Base-by-base conservation (phyloP, 2,888 invertebrate genomes). In the Liopterus haemorrhoidalis region DNA sequence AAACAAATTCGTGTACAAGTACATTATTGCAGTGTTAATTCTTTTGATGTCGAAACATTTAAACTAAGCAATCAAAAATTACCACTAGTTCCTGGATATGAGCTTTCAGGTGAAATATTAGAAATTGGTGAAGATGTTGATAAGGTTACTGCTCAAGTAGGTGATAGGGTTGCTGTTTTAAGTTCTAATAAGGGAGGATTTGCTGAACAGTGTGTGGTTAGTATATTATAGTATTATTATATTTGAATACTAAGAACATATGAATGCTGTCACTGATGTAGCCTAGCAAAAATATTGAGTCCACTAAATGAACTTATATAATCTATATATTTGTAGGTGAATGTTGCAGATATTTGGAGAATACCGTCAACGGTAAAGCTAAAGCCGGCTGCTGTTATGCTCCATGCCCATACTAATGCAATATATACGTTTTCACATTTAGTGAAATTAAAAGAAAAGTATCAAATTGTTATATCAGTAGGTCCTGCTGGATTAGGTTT, bases 21-120 rank as follows among this genome's bases (percentile, higher is more conserved):
- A 1, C 70, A 76, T 52, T 75, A 74, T 51, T 78, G 79, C 56
- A 78, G 79, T 41, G 67, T 83, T n/a, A 83, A 82, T 63, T 72
- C 74, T 33, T 69, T 74, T 1, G 83, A 83, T 64, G 65, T 75
- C 27, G 61, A 74, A 27, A 68, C 73, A 49, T 70, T 74, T 51
- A 64, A 69, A 52, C 76, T 75, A 46, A 64, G 67, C 25, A 69
- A 72, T 47, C 69, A 68, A 3, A 58, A 57, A 2, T 64, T 71
- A 49, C 81, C 82, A 1, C 74, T 76, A 57, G 64, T 76, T 18
- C 79, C 82, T 40, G 83, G 83, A 4, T 78, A 75, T 61, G 83
- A 84, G 63, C 58, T 79, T 6, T 69, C 73, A 20, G 83, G 82
- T 1, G 75, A 76, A 59, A 68, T 82, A 24, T 33, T 74, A 14